phyloP scores from a whole-genome alignment of 2,888 invertebrate species.

The Teleogryllus oceanicus region DNA sequence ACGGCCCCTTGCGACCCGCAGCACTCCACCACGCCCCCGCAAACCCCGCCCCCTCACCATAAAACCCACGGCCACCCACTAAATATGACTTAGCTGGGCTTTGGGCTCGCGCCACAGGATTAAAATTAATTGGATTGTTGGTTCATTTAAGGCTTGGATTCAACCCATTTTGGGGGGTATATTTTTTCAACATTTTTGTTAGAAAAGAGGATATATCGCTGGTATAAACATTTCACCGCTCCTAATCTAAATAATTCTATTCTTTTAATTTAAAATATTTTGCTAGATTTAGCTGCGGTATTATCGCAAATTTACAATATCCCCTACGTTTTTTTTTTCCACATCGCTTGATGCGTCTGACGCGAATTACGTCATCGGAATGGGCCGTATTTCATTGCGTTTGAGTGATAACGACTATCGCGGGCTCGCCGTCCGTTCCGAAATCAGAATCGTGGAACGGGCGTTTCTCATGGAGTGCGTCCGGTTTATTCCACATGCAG shows the following conservation, averaged over 20 bases:
- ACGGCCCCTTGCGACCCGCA: not conserved
- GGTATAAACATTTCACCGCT: not conserved
- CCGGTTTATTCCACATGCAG: not conserved
- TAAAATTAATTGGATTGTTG: constrained; percentile 18
- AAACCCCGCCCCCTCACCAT: not conserved
- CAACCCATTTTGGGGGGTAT: not conserved
- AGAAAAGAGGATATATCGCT: not conserved
- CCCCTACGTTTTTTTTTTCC: not conserved
- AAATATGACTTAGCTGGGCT: constrained; percentile 6
- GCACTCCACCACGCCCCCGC: not conserved
- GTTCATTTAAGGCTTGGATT: not conserved
- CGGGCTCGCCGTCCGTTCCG: too few species aligned
- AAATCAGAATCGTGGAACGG: too few species aligned
- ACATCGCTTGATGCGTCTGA: not conserved
- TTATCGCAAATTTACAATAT: constrained; percentile 18
- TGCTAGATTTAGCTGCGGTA: not conserved
- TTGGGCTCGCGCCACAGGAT: not conserved
- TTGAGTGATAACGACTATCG: too few species aligned
- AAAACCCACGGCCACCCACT: constrained; percentile 1
- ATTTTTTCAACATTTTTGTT: not conserved
- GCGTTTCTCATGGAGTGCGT: not conserved
- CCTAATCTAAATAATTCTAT: constrained; percentile 11
- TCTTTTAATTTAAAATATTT: not conserved
- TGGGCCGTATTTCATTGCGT: not conserved
- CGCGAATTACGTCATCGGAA: not conserved